phyloP scores from a whole-genome alignment of 2,888 invertebrate species.

The Lamellibrachia satsuma region DNA sequence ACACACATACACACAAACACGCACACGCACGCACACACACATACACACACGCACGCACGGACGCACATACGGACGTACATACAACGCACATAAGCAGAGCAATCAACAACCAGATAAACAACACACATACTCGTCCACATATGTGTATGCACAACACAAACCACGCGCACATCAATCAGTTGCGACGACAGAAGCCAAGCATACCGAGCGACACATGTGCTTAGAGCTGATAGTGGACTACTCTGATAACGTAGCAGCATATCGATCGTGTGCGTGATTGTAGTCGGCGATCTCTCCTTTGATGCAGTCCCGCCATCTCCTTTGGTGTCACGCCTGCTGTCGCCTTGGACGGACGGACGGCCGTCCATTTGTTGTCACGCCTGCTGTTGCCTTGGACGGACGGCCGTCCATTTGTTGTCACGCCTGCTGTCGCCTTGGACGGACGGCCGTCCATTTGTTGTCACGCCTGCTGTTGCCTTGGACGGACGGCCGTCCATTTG shows the following conservation, averaged over 20 bases:
- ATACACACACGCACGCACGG: not conserved
- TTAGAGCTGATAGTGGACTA: not conserved
- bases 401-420: not conserved
- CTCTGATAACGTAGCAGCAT: not conserved
- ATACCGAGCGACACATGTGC: not conserved
- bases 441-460: not conserved
- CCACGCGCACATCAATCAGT: not conserved
- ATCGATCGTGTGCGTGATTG: not conserved
- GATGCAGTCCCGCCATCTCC: too few species aligned
- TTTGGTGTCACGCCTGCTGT: not conserved
- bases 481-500: not conserved
- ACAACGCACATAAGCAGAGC: not conserved
- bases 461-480: not conserved
- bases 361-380: not conserved
- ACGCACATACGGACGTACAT: not conserved
- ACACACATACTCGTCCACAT: not conserved
- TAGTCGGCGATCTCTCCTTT: not conserved
- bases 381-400: not conserved
- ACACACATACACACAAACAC: not conserved
- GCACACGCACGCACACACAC: not conserved
- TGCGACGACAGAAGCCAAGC: not conserved
- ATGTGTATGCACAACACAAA: not conserved
- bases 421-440: not conserved
- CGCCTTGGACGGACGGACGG: not conserved
- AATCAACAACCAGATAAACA: not conserved